These are phyloP conservation scores for Lepilemur septentrionalis DNA, from an alignment of 2,797 vertebrate species.

Conservation along the genomic window DNA sequence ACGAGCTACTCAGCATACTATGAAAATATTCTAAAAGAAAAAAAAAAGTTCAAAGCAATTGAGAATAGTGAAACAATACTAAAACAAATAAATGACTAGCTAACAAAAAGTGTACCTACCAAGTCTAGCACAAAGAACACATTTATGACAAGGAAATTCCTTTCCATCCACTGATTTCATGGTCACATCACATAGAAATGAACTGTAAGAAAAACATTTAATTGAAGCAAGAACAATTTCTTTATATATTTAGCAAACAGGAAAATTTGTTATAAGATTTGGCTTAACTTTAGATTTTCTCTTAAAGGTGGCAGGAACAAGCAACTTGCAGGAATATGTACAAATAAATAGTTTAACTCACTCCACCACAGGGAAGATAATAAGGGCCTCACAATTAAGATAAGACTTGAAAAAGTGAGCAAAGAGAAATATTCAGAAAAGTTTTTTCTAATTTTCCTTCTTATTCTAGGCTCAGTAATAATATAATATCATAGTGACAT, in stretches of 20 bases:
- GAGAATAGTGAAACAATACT: constrained; percentile 53
- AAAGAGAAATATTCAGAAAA: constrained; percentile 1
- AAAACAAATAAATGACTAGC: not conserved
- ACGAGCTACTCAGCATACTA: constrained; percentile 97
- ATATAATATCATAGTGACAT: not conserved
- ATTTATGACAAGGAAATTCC: constrained; percentile 97
- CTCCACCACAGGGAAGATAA: not conserved
- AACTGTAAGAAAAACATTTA: constrained; percentile 84
- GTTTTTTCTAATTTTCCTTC: not conserved
- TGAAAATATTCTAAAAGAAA: constrained; percentile 94
- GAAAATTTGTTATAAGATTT: not conserved
- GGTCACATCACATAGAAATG: constrained; percentile 94
- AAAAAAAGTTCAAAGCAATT: constrained; percentile 67
- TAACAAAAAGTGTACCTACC: constrained; percentile 85
- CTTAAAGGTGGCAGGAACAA: not conserved
- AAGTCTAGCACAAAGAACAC: constrained; percentile 96
- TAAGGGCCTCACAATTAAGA: not conserved
- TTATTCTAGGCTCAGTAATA: not conserved
- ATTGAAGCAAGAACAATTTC: constrained; percentile 32
- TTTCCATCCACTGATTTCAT: constrained; percentile 95
- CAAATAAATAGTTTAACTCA: not conserved
- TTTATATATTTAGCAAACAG: constrained; percentile 13
- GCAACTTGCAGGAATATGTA: not conserved
- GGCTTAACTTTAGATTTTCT: constrained; percentile 35
- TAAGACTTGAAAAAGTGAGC: not conserved